Evolutionary conservation across 2,797 vertebrate species (phyloP).

Genomic region (Vultur gryphus): DNA sequence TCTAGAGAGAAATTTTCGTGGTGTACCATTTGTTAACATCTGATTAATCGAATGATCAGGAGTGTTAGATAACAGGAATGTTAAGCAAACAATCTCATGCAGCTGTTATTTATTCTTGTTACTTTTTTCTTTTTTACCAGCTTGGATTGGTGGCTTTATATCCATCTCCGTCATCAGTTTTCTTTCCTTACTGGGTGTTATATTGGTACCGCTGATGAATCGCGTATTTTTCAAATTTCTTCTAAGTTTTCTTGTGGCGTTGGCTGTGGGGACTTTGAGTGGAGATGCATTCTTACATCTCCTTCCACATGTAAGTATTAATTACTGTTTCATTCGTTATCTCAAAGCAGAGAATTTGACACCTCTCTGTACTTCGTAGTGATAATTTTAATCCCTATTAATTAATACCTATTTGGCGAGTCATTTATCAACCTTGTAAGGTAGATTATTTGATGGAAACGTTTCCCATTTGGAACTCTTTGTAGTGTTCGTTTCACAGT

Average conservation of each 20-base stretch:
- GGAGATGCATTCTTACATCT: constrained; percentile 96
- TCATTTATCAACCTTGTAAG: not conserved
- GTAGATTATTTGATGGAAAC: not conserved
- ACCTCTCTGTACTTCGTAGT: not conserved
- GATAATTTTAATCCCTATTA: not conserved
- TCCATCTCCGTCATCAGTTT: constrained; percentile 95
- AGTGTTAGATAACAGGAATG: not conserved
- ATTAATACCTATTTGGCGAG: not conserved
- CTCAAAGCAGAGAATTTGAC: not conserved
- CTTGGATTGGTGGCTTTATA: constrained; percentile 92
- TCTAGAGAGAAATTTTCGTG: not conserved
- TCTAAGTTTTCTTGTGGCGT: constrained; percentile 93
- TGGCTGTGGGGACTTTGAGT: constrained; percentile 94
- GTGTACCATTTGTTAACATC: not conserved
- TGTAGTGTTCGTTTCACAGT: not conserved
- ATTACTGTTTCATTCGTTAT: not conserved
- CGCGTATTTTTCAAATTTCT: constrained; percentile 96
- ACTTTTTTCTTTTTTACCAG: constrained; percentile 68
- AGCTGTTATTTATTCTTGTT: not conserved
- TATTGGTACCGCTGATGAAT: constrained; percentile 94
- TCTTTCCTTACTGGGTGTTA: constrained; percentile 88
- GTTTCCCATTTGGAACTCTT: not conserved
- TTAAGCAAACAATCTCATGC: not conserved
- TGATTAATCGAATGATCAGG: not conserved
- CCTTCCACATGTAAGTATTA: constrained; percentile 91